Evolutionary conservation across 2,888 invertebrate genomes (phyloP), one percentile per base, ranked within the genome.

Genomic region (Aphidoletes aphidimyza): DNA sequence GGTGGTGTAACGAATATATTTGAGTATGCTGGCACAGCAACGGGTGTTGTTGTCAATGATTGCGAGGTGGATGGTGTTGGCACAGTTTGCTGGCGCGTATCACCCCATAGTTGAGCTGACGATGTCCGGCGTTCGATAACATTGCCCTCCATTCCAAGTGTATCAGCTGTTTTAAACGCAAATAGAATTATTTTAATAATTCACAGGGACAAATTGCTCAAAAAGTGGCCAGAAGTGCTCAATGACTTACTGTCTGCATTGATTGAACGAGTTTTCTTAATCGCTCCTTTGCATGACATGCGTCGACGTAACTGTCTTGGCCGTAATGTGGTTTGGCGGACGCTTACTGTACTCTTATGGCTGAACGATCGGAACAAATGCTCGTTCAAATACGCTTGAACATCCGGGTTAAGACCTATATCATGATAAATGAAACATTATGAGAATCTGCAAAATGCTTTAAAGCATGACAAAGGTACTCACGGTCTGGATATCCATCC

Each of bases 191-290:
- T 47, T 17, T 47, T 47, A 9, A 19, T 17, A 39, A 8, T 47
- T 47, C 17, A 45, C 8, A 45, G n/a, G 22, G n/a, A 54, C 5
- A 17, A 22, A 54, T 54, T 14, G n/a, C 6, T 6, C n/a, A 54
- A 54, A 54, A 54, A 54, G 22, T 14, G 6, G 22, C 11, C n/a
- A 54, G 6, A 9, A 17, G n/a, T n/a, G n/a, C n/a, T n/a, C 6
- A 8, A 84, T 85, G 86, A 93, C 94, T 92, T 90, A 96, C 96
- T 94, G 89, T 96, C 97, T 9, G 97, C 95, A 88, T 96, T 96
- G 86, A 98, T 98, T 17, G 97, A 97, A 86, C 98, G 92, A 0
- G 98, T 98, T 89, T 98, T 95, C 90, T 96, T 96, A 85, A 98
- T 97, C 69, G 98, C 97, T 84, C 98, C 98, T 87, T 95, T 94